Percentiles rank a stretch among this genome's conserved stretches.
These are phyloP conservation scores for Gracilinanus agilis DNA, from an alignment of 2,113 vertebrate genomes.

Conservation along the genomic window DNA sequence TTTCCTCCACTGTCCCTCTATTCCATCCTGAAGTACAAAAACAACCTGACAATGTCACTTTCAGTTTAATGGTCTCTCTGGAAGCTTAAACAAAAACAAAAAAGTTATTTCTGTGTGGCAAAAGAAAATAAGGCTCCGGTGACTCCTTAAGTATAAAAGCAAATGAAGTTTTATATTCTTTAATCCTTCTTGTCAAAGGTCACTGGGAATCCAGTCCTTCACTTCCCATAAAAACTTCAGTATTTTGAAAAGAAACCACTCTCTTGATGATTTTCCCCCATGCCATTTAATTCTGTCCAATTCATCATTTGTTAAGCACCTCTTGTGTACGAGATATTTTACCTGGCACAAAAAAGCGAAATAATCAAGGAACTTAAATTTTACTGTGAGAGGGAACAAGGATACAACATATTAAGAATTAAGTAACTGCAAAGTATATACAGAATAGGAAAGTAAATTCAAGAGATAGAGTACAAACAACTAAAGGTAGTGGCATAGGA, in stretches of 20 bases:
- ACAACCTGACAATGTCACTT: slow-evolving; percentile 52
- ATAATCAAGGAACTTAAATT: background rate
- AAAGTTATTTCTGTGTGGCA: background rate
- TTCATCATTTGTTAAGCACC: background rate
- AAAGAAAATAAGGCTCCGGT: slow-evolving; percentile 6
- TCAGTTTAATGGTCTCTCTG: slow-evolving; percentile 29
- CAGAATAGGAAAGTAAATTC: background rate
- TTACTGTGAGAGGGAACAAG: background rate
- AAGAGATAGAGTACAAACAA: background rate
- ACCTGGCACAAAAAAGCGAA: background rate
- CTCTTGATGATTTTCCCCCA: background rate
- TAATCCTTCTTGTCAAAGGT: slow-evolving; percentile 18
- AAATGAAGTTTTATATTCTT: slow-evolving; percentile 45
- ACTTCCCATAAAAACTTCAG: background rate
- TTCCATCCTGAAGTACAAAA: slow-evolving; percentile 16
- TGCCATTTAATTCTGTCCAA: background rate
- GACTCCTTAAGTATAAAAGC: slow-evolving; percentile 34
- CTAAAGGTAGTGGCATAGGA: background rate
- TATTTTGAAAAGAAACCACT: background rate
- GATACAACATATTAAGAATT: background rate
- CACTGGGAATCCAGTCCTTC: slow-evolving; percentile 5
- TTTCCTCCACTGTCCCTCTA: background rate
- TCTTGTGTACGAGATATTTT: background rate
- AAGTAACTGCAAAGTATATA: background rate
- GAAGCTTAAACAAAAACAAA: slow-evolving; percentile 55